Evolutionary conservation across 23 tunicate genomes (phyloP), one percentile per base, ranked within the genome.

Genomic region (Ascidia mentula): DNA sequence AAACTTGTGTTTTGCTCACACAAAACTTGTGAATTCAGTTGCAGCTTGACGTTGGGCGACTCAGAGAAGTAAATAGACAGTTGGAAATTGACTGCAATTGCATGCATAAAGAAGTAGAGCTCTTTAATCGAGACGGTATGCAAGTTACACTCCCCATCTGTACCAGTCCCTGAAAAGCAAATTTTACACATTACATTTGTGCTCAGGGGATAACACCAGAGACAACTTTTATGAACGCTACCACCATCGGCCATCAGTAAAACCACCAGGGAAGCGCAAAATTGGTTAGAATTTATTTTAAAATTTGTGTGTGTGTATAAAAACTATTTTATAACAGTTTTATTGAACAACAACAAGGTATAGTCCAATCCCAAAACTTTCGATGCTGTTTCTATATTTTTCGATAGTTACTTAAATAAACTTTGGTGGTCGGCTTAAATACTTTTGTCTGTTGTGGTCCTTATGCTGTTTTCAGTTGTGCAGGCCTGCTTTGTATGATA

Each of bases 11-110:
- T n/a, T n/a, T n/a, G n/a, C n/a, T n/a, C n/a, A n/a, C n/a, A n/a
- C n/a, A n/a, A n/a, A n/a, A n/a, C 1, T 53, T 9, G 22, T 1
- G 13, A 31, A 76, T 90, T 31, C 84, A 91, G 87, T 77, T 79
- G 33, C 88, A 84, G 37, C 45, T 32, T 22, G 88, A 92, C 40
- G 82, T 92, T 8, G 53, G 74, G 8, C 46, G 60, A 31, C 79
- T 92, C 0, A 74, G 97, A 36, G 92, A 87, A 37, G 71, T 73
- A 69, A 92, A 92, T 60, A 80, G 92, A 20, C 72, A 72, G 69
- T 72, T 92, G 59, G 90, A 92, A 69, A 87, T 92, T 30, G 97
- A 92, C 46, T 92, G 97, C 61, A 92, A 87, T 65, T 92, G 97
- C 78, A 92, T 92, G 97, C 69, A 79, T 72, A 87, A 80, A 72